These are phyloP conservation scores for Garra rufa DNA, from an alignment of 2,113 vertebrate genomes.

Conservation along the genomic window DNA sequence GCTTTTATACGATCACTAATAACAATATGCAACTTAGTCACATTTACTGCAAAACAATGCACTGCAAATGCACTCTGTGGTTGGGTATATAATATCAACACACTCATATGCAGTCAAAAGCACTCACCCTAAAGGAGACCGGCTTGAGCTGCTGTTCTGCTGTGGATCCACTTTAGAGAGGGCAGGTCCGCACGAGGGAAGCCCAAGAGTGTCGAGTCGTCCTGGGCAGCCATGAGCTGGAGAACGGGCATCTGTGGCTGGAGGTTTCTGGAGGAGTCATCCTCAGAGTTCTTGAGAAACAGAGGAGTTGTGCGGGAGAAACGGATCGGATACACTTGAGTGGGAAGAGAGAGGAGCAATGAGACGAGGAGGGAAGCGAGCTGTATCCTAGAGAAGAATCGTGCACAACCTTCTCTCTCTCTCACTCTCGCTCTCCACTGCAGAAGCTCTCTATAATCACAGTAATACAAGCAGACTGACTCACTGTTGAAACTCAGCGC, in stretches of 20 bases:
- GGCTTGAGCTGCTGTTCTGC: constrained; percentile 78
- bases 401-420: constrained; percentile 50
- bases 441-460: constrained; percentile 87
- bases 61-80: neutral
- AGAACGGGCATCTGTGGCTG: constrained; percentile 87
- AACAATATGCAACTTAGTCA: neutral
- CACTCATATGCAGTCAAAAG: neutral
- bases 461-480: constrained; percentile 85
- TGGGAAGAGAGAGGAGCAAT: constrained; percentile 55
- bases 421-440: constrained; percentile 67
- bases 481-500: constrained; percentile 75
- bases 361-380: constrained; percentile 55
- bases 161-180: constrained; percentile 86
- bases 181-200: constrained; percentile 85
- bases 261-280: constrained; percentile 94
- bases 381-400: constrained; percentile 70
- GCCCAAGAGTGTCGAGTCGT: constrained; percentile 85
- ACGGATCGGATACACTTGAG: constrained; percentile 26
- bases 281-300: constrained; percentile 79
- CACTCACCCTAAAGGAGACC: constrained; percentile 87
- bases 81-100: neutral
- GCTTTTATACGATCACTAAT: constrained; percentile 1
- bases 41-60: neutral
- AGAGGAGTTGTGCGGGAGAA: constrained; percentile 56
- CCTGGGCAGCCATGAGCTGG: constrained; percentile 84